Evolutionary conservation across 2,797 vertebrate species (phyloP), one percentile per base, ranked within the genome.

Genomic region (Melanotaenia nigrans): DNA sequence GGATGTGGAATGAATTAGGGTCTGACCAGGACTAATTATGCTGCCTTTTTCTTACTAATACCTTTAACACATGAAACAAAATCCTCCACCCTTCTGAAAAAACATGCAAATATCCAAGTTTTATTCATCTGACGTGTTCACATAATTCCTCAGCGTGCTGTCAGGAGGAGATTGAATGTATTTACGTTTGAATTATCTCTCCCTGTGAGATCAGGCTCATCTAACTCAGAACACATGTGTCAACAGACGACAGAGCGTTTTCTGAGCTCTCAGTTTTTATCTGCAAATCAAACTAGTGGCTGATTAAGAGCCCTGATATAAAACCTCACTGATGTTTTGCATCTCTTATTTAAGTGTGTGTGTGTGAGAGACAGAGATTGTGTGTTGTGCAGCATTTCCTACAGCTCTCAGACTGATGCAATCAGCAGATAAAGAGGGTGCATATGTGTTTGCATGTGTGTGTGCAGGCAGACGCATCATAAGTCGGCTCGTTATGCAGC

Each of bases 361-460:
- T 60, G 58, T 55, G 22, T 45, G 57, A 32, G 53, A 61, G 40
- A 76, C 75, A 10, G n/a, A 10, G 47, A n/a, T n/a, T 63, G 65
- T 71, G 73, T 76, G 71, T 59, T 59, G 36, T 76, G 77, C 73
- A 82, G 74, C 62, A 10, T 78, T 88, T 85, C 79, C 74, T 75
- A 66, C 71, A 75, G 71, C 79, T 81, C 78, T 84, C 69, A 87
- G 69, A 82, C 82, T 84, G 85, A 90, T 90, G 87, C 84, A 90
- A 90, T 88, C 85, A 87, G 85, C 72, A 77, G 82, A 85, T 87
- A 87, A 67, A 85, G 75, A 79, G 78, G 71, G 35, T 60, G 49
- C 49, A 30, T 71, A 42, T 71, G 72, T 54, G 54, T 55, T 42
- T 55, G 33, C 42, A 42, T 40, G 62, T 60, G 45, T 53, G 24